Conservation (phyloP, 2,113 vertebrate genomes). For the Puntigrus tetrazona region DNA sequence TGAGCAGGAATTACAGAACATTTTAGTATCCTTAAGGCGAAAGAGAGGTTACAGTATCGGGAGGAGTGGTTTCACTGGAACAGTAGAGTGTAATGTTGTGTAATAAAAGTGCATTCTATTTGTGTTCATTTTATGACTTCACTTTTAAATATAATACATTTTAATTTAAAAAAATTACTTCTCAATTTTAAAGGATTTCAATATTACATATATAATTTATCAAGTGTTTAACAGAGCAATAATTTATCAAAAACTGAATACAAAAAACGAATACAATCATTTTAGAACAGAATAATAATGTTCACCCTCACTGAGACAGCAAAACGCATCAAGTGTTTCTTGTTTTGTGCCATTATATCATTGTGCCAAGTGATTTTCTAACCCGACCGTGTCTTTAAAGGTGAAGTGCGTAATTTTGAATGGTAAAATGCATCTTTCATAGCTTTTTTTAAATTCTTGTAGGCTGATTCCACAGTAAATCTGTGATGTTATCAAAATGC, state of each 20-base stretch:
- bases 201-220: background rate
- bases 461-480: background rate
- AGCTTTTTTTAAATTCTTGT: background rate
- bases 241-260: too few relatives aligned
- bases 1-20: background rate
- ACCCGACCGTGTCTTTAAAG: background rate
- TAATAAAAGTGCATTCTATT: constrained; percentile 1
- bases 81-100: background rate
- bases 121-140: background rate
- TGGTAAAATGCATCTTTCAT: background rate
- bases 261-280: too few relatives aligned
- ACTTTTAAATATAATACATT: background rate
- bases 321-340: background rate
- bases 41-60: background rate
- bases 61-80: background rate
- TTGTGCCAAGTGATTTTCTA: background rate
- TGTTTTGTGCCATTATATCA: background rate
- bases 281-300: background rate
- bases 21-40: background rate
- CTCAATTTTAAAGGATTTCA: background rate
- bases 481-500: background rate
- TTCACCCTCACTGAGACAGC: background rate
- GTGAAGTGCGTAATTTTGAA: background rate
- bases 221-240: background rate
- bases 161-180: background rate